Conservation (phyloP, 2,888 invertebrate genomes). For the Drosophila silvestris region DNA sequence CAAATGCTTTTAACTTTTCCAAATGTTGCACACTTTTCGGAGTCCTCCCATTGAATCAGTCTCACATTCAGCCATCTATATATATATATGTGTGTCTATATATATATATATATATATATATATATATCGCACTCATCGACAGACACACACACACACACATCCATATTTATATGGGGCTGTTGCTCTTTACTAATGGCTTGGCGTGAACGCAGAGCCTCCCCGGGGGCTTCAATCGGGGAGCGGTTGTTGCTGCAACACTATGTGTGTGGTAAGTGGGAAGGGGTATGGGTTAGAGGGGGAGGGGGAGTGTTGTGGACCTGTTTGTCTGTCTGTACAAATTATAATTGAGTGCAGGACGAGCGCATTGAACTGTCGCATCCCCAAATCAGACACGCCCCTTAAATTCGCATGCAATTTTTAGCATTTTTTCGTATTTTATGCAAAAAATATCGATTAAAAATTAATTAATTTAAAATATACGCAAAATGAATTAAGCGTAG, state of each 20-base stretch:
- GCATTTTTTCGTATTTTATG: background rate
- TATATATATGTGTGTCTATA: background rate
- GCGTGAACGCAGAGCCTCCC: conserved; percentile 47
- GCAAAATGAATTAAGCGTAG: background rate
- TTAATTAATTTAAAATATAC: too few species aligned
- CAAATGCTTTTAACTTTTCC: conserved; percentile 75
- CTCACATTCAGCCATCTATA: conserved; percentile 7
- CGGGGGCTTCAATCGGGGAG: conserved; percentile 29
- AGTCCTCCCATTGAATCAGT: conserved; percentile 19
- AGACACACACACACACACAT: conserved; percentile 3
- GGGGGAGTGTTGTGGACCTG: conserved; percentile 29
- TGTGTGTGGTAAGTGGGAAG: background rate
- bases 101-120: background rate
- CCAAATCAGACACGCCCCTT: conserved; percentile 36
- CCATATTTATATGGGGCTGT: conserved; percentile 53
- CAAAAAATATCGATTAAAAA: background rate
- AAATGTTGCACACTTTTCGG: conserved; percentile 70
- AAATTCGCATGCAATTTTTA: background rate
- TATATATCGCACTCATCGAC: background rate
- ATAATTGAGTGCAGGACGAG: conserved; percentile 76
- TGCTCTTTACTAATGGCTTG: conserved; percentile 71
- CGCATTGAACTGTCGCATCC: conserved; percentile 68
- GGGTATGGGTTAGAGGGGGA: background rate
- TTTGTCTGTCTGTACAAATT: conserved; percentile 71
- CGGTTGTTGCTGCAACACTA: conserved; percentile 1